Evolutionary conservation across 1,140 invertebrate genomes (phyloP).

Genomic region (Papilio polyxenes): DNA sequence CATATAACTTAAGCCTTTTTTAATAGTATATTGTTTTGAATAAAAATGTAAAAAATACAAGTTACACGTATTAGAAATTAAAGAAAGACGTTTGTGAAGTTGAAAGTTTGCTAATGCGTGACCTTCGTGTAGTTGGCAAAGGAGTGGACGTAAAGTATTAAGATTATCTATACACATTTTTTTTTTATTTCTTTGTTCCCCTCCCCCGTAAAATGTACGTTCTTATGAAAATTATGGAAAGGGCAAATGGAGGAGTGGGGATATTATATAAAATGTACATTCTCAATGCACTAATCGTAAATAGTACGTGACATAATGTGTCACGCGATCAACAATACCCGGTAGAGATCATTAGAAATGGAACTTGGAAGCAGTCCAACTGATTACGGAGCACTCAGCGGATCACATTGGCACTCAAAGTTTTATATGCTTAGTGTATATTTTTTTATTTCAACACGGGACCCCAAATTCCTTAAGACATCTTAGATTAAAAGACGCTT

Average conservation of each 20-base stretch:
- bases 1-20: not conserved
- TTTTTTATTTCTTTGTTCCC: too few species aligned
- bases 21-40: not conserved
- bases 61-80: not conserved
- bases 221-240: not conserved
- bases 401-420: slow-evolving; percentile 9
- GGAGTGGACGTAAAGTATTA: not conserved
- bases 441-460: too few species aligned
- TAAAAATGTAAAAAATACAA: not conserved
- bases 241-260: not conserved
- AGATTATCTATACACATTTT: too few species aligned
- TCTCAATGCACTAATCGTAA: too few species aligned
- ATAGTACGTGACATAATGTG: not conserved
- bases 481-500: too few species aligned
- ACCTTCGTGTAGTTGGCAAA: not conserved
- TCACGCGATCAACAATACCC: slow-evolving; percentile 20
- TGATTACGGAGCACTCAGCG: not conserved
- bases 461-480: too few species aligned
- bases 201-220: not conserved
- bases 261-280: not conserved
- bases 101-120: too few species aligned
- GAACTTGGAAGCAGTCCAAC: slow-evolving; percentile 13
- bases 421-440: not conserved
- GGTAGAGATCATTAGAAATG: slow-evolving; percentile 27
- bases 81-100: too few species aligned